These are phyloP conservation scores for Odiellus spinosus DNA, from an alignment of 2,888 invertebrate genomes.

Conservation along the genomic window DNA sequence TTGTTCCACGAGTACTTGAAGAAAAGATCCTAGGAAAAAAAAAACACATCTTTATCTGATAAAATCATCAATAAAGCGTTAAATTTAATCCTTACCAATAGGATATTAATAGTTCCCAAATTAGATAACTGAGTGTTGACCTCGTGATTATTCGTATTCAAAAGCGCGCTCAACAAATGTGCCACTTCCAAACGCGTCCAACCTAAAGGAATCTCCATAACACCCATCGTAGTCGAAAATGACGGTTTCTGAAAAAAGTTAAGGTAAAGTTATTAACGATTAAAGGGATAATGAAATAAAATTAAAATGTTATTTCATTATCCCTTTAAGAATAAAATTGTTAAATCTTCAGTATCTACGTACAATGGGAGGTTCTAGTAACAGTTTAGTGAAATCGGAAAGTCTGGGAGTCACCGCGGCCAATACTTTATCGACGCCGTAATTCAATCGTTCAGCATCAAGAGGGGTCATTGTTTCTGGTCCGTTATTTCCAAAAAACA, in stretches of 20 bases:
- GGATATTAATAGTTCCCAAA: slow-evolving; percentile 39
- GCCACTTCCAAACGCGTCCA: slow-evolving; percentile 62
- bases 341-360: slow-evolving; percentile 1
- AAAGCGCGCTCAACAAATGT: slow-evolving; percentile 56
- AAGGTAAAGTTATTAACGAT: too few relatives aligned
- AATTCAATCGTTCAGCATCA: slow-evolving; percentile 40
- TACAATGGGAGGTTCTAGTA: slow-evolving; percentile 53
- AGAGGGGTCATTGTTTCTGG: slow-evolving; percentile 28
- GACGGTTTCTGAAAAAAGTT: slow-evolving; percentile 34
- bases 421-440: slow-evolving; percentile 44
- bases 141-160: slow-evolving; percentile 52
- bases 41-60: not conserved
- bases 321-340: too few relatives aligned
- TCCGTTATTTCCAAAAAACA: slow-evolving; percentile 26
- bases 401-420: slow-evolving; percentile 47
- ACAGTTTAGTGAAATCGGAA: slow-evolving; percentile 49
- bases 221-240: slow-evolving; percentile 51
- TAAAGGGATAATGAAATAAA: too few relatives aligned
- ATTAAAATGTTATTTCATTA: too few relatives aligned
- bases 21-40: slow-evolving; percentile 60
- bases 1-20: slow-evolving; percentile 84
- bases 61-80: not conserved
- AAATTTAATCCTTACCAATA: slow-evolving; percentile 34
- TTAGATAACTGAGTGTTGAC: slow-evolving; percentile 48
- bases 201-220: slow-evolving; percentile 57